Base-by-base conservation (phyloP, 64 coral and sea anemone species). In the Montipora foliosa region DNA sequence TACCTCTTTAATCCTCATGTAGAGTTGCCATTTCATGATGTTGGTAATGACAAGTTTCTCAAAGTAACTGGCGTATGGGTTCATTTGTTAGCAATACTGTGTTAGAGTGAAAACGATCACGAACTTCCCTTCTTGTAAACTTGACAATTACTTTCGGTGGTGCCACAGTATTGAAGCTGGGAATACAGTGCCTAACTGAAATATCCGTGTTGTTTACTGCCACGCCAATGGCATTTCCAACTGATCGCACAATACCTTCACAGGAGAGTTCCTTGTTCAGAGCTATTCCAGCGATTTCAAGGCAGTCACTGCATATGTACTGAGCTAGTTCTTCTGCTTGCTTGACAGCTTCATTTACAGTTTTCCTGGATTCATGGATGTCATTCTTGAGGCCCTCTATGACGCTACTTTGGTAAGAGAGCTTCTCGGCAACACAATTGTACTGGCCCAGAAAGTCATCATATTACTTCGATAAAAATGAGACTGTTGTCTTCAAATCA, bases 151-250 rank as follows among this genome's bases (percentile, higher is more conserved):
- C 61, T 64, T 89, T 89, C 19, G 74, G 57, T 57, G 74, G 71
- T 88, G 78, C 87, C 74, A n/a, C 80, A 80, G 76, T 66, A 67
- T 93, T 77, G 79, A 60, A 88, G 2, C 83, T 79, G 79, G 76
- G 83, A 64, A 93, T 59, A 13, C 29, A 19, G 62, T 93, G 84
- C n/a, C 71, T 49, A 76, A 75, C 76, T 14, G 84, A 87, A 13
- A 87, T 87, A 44, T 74, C 84, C 37, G 67, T 44, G 8, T 74
- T 20, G 5, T 44, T 64, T 71, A 93, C 37, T 49, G 85, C 69
- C n/a, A 93, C 37, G 81, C 81, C 91, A 82, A 93, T 87, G 58
- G 83, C 91, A 13, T 82, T 79, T 86, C 91, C 82, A 79, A 87
- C 44, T 10, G 84, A 62, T 49, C 44, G 20, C 45, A 87, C 84